A percentile compares a stretch with the other conserved stretches of the same genome.
These are phyloP conservation scores for Chromoteleia sp. DNA, from an alignment of 2,888 invertebrate genomes.

Conservation along the genomic window DNA sequence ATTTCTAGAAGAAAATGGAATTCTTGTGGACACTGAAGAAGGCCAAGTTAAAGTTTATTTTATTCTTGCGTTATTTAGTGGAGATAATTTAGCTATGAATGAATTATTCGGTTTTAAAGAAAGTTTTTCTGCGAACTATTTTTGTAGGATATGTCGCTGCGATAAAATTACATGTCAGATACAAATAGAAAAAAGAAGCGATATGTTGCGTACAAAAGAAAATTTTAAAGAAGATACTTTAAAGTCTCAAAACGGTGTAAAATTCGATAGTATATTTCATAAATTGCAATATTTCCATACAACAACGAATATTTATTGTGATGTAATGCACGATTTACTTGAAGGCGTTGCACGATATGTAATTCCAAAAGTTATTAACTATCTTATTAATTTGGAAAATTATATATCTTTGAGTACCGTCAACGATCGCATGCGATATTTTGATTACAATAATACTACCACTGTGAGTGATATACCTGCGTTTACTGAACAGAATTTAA, in stretches of 20 bases:
- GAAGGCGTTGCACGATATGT: constrained; percentile 61
- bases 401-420: constrained; percentile 9
- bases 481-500: constrained; percentile 45
- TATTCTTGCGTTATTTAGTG: constrained; percentile 54
- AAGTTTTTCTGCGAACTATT: constrained; percentile 64
- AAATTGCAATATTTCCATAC: constrained; percentile 39
- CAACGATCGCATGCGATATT: constrained; percentile 53
- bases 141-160: constrained; percentile 43
- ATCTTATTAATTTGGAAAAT: constrained; percentile 20
- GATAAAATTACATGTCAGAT: constrained; percentile 14
- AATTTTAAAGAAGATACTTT: constrained; percentile 40
- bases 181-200: constrained; percentile 43
- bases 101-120: constrained; percentile 64
- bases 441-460: constrained; percentile 13
- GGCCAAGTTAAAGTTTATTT: constrained; percentile 14
- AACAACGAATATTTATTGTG: constrained; percentile 41
- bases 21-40: neutral
- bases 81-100: constrained; percentile 70
- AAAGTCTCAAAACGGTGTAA: constrained; percentile 29
- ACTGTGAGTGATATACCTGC: constrained; percentile 29
- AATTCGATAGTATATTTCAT: constrained; percentile 37
- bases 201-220: constrained; percentile 40
- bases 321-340: constrained; percentile 62
- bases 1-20: constrained; percentile 26
- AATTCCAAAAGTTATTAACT: constrained; percentile 26